phyloP scores from a whole-genome alignment of 2,888 invertebrate species.

The Calliopum simillimum region DNA sequence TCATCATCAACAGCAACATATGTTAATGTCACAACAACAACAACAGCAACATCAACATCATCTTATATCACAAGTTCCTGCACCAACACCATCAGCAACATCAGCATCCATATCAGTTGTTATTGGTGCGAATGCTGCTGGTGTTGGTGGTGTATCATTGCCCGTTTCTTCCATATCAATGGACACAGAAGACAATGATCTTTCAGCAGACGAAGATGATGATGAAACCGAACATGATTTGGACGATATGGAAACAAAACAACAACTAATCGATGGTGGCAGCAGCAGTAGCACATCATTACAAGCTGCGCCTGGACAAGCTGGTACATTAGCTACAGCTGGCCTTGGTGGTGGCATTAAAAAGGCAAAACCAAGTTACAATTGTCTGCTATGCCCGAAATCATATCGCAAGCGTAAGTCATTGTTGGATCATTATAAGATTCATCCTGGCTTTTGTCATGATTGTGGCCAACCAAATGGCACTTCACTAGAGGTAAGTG shows the following conservation, averaged over 20 bases:
- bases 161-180: constrained; percentile 49
- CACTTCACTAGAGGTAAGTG: constrained; percentile 61
- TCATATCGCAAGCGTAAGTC: constrained; percentile 66
- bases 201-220: constrained; percentile 59
- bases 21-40: constrained; percentile 39
- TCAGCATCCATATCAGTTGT: constrained; percentile 33
- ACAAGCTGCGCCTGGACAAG: constrained; percentile 56
- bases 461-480: constrained; percentile 67
- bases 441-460: constrained; percentile 66
- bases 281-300: constrained; percentile 62
- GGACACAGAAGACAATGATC: constrained; percentile 59
- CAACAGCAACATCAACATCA: constrained; percentile 43
- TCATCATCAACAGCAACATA: constrained; percentile 41
- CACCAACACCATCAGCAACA: constrained; percentile 41
- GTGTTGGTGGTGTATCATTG: constrained; percentile 35
- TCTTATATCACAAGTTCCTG: constrained; percentile 33
- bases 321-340: constrained; percentile 44
- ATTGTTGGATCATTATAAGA: constrained; percentile 65
- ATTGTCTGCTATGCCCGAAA: constrained; percentile 64
- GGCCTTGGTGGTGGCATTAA: constrained; percentile 50
- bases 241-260: constrained; percentile 60
- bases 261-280: constrained; percentile 62
- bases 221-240: constrained; percentile 59
- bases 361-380: constrained; percentile 64
- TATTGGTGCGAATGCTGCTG: constrained; percentile 29